phyloP scores from a whole-genome alignment of 2,113 vertebrate genomes.

The Colossoma macropomum region DNA sequence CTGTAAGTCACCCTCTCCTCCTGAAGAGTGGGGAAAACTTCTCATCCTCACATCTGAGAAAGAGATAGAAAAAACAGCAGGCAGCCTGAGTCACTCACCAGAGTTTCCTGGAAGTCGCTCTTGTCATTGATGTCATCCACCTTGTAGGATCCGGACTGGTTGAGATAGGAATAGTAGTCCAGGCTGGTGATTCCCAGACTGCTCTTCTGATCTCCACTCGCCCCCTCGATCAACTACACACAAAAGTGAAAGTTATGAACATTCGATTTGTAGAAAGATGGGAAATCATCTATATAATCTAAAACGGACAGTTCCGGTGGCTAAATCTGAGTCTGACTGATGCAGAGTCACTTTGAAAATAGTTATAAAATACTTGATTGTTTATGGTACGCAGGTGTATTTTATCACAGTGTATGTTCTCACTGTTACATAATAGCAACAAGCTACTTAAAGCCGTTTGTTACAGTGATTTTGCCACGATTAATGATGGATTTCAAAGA shows the following conservation, averaged over 20 bases:
- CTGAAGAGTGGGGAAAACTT: neutral
- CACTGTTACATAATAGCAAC: too few species aligned
- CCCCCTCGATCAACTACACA: conserved; percentile 91
- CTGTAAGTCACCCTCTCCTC: neutral
- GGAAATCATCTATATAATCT: too few species aligned
- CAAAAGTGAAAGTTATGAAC: neutral
- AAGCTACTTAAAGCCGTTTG: too few species aligned
- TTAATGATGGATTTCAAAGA: too few species aligned
- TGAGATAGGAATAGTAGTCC: conserved; percentile 96
- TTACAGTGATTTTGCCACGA: too few species aligned
- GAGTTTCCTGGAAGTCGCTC: conserved; percentile 92
- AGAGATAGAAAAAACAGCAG: neutral
- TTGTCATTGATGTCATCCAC: conserved; percentile 98
- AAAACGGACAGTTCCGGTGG: too few species aligned
- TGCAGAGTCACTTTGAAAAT: too few species aligned
- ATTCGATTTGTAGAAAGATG: too few species aligned
- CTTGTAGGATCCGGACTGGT: conserved; percentile 95
- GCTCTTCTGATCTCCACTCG: conserved; percentile 87
- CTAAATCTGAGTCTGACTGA: too few species aligned
- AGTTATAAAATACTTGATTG: too few species aligned
- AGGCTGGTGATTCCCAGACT: conserved; percentile 92
- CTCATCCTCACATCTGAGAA: neutral
- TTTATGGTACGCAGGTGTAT: too few species aligned
- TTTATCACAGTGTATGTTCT: too few species aligned
- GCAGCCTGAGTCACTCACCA: conserved; percentile 73